Base-by-base conservation (phyloP, 2,797 vertebrate genomes). In the Poeciliopsis paucimaculata region DNA sequence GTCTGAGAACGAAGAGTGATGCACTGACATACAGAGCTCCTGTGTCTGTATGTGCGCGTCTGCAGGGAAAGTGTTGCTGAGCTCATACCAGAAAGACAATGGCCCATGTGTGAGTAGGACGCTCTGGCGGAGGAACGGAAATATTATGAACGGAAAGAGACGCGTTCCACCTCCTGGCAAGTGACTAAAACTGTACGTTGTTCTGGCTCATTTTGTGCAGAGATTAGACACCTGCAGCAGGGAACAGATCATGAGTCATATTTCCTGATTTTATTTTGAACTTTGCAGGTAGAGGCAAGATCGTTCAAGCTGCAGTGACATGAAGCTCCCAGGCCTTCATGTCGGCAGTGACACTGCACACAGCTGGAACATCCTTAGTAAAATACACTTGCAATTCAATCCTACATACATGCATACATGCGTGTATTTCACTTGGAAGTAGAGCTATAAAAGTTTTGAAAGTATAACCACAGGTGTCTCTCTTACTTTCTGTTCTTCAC, bases 71-170 rank as follows among this genome's bases (percentile, higher is more conserved):
- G 80, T 73, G 71, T 77, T 82, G 92, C 91, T 96, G 94, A 95
- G 94, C 95, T 95, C 95, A 96, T 95, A 91, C 85, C 81, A 92
- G 12, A 68, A 79, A 90, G 85, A 96, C 95, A 96, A 96, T 94
- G 92, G 89, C 83, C 73, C 73, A 46, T 94, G 95, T 96, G 95
- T 96, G 93, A 93, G 88, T 72, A 18, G 79, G 85, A 86, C 77
- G 91, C 86, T 93, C 90, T 93, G 92, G 90, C 84, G 86, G 83
- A 89, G 85, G 88, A 89, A 89, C 86, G 91, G 88, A 94, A 93
- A 95, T 93, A 90, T 92, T 66, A 72, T 86, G 81, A 89, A 91
- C 85, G 88, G 90, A 93, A 92, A 80, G 84, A 88, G 90, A 91
- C 83, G 84, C 77, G 88, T 88, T 90, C 77, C 79, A 89, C 83